Evolutionary conservation across 2,113 vertebrate species (phyloP), one percentile per base, ranked within the genome.

Genomic region (Caranx ignobilis): DNA sequence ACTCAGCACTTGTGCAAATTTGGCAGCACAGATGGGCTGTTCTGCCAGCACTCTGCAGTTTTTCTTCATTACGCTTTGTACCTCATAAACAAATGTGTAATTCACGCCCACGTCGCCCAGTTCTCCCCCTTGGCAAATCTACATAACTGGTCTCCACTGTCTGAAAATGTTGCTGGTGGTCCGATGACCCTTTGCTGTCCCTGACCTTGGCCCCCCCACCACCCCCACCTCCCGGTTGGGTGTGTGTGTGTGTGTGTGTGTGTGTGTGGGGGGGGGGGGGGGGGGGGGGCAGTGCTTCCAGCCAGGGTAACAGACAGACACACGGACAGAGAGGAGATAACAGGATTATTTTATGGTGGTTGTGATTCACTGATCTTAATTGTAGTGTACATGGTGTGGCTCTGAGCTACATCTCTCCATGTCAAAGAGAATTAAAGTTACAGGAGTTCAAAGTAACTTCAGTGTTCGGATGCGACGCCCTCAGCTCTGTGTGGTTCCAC

Each of bases 361-460:
- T 79, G 66, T 64, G 60, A 66, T 79, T 71, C 65, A 50, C 60
- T 92, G 91, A 90, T 86, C 60, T 62, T 90, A 85, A 92, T 85
- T 69, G 57, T 79, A 81, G 34, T 35, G 72, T 81, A 91, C 90
- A 77, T 69, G 55, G 59, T 83, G 84, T 85, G 48, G 72, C 91
- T 91, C 85, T 84, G 63, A 89, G 92, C 92, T 37, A 88, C 84
- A 67, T 83, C 57, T 77, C 85, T 74, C 70, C 74, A 85, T 75
- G 90, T 88, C 91, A 91, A 71, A 91, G 79, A 61, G 85, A 90
- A 89, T 93, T 89, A 91, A 83, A 91, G 82, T 86, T 86, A 81
- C 54, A 73, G 45, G 52, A 82, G 81, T 79, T 86, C 60, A 87
- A 85, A 86, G 82, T 69, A 82, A 87, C 77, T 89, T 86, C 73